Base-by-base conservation (phyloP, 2,888 invertebrate genomes). In the Eupithecia exiguata region DNA sequence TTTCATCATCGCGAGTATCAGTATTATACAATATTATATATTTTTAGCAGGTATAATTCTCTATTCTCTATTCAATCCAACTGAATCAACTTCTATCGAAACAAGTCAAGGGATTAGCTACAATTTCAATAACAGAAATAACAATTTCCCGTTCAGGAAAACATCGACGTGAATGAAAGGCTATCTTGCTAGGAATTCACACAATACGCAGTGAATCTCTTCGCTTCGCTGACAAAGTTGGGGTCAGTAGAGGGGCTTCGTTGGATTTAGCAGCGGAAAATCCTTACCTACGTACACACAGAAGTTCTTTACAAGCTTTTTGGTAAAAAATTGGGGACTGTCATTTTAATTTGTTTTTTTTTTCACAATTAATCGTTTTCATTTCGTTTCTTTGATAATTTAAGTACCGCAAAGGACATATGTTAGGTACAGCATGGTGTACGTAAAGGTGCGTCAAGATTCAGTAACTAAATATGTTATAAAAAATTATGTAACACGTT, bases 191-290 rank as follows among this genome's bases (percentile, higher is more conserved):
- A 86, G 70, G 86, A 95, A 76, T 88, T 96, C 72, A 87, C 95
- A 63, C 92, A 95, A 80, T 89, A 90, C 75, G 94, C 95, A 76
- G 92, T 95, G 49, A 91, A 92, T 82, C 83, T 96, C 43, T 95
- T 96, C 5, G 85, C 91, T 78, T 92, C 92, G 82, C 89, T 96
- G 38, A 86, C 82, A 78, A 89, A 68, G 81, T 93, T 74, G 95
- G 95, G 16, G 85, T 96, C 30, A 84, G 84, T 66, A 85, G 86
- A 72, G 95, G 95, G 7, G 96, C 30, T 88, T 91, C 35, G 91
- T 96, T 74, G 95, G 95, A 30, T 86, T 96, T 72, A 96, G 95
- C 70, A 94, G 95, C 70, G 96, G 96, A 86, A 96, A 96, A 87
- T 58, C 58, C 14, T 25, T 21, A 49, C 49, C 49, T 21, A 53